These are phyloP conservation scores for Aricia agestis DNA, from an alignment of 1,140 invertebrate genomes.

Conservation along the genomic window DNA sequence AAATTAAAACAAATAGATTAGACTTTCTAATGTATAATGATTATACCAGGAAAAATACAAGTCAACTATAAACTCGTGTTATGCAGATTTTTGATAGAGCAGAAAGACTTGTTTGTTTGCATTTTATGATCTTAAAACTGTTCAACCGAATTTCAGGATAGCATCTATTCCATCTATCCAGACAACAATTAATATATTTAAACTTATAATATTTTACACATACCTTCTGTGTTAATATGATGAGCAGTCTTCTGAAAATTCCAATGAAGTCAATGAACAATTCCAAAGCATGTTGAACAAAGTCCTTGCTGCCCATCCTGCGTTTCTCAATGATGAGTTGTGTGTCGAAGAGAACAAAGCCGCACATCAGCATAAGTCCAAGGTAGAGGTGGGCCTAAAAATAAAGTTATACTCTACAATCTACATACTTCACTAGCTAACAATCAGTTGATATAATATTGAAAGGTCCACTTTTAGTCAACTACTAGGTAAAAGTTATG, in stretches of 20 bases:
- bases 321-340: constrained; percentile 96
- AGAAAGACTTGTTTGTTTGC: too few relatives aligned
- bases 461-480: too few relatives aligned
- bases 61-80: not conserved
- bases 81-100: too few relatives aligned
- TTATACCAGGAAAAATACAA: too few relatives aligned
- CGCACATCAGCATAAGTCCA: constrained; percentile 93
- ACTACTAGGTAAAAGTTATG: too few relatives aligned
- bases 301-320: constrained; percentile 92
- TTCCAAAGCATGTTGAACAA: constrained; percentile 91
- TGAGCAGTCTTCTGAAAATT: constrained; percentile 91
- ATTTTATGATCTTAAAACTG: too few relatives aligned
- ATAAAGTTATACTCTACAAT: not conserved
- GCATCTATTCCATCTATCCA: too few relatives aligned
- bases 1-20: constrained; percentile 36
- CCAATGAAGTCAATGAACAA: constrained; percentile 95
- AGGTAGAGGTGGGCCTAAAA: constrained; percentile 88
- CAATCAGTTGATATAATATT: too few relatives aligned
- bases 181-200: too few relatives aligned
- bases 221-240: constrained; percentile 94
- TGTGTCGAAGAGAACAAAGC: constrained; percentile 96
- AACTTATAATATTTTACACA: constrained; percentile 27
- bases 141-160: too few relatives aligned
- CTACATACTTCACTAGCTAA: too few relatives aligned
- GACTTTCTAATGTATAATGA: not conserved